Percentiles rank a stretch among this genome's conserved stretches.
Conservation (phyloP, 1,140 invertebrate species). For the Drosophila murphyi region DNA sequence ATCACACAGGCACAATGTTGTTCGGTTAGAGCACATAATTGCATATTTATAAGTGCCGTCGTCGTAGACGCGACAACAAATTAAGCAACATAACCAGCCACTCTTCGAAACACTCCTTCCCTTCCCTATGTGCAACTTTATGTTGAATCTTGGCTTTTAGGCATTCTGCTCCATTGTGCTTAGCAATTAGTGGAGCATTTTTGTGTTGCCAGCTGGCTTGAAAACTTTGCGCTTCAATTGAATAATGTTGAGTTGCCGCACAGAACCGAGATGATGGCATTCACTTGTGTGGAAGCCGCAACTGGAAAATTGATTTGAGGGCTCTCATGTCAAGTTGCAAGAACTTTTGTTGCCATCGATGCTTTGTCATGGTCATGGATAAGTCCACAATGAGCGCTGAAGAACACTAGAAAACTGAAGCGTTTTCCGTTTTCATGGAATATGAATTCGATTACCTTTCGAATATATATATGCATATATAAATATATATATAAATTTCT, state of each 20-base stretch:
- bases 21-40: slow-evolving; percentile 67
- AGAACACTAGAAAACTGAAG: too few species aligned
- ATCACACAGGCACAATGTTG: slow-evolving; percentile 63
- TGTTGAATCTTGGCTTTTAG: slow-evolving; percentile 28
- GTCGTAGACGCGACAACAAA: slow-evolving; percentile 51
- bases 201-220: slow-evolving; percentile 28
- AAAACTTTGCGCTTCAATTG: slow-evolving; percentile 44
- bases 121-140: background rate
- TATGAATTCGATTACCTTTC: too few species aligned
- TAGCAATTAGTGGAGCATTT: slow-evolving; percentile 71
- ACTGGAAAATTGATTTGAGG: slow-evolving; percentile 48
- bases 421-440: too few species aligned
- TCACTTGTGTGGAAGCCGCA: slow-evolving; percentile 19
- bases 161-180: slow-evolving; percentile 50
- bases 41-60: slow-evolving; percentile 76
- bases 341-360: slow-evolving; percentile 39
- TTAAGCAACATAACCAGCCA: slow-evolving; percentile 46
- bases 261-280: slow-evolving; percentile 18
- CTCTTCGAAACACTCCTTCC: background rate
- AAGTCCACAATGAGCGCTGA: background rate
- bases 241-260: slow-evolving; percentile 30
- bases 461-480: too few species aligned
- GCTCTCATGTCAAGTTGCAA: slow-evolving; percentile 39
- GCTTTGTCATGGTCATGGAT: slow-evolving; percentile 47
- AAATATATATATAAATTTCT: too few species aligned